Base-by-base conservation (phyloP, 2,888 invertebrate species). In the Sinhomidia bicolor region DNA sequence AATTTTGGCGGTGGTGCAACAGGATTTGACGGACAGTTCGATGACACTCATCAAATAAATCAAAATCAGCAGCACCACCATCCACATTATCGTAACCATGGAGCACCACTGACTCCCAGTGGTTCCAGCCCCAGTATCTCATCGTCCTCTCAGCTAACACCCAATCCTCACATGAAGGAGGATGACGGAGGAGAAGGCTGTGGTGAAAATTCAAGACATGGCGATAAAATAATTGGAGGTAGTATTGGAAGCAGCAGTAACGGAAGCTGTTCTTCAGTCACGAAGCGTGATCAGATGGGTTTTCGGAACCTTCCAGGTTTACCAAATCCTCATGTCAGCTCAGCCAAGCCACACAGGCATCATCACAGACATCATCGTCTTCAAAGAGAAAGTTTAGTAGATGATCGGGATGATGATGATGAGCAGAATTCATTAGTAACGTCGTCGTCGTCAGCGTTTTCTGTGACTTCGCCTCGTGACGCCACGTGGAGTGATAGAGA, bases 291-390 rank as follows among this genome's bases (percentile, higher is more conserved):
- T 81, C 87, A 87, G 36, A 87, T 87, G 87, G 89, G 89, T n/a
- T 89, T 89, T 84, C 84, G 89, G 29, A 89, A 89, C 57, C 85
- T 89, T 14, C 89, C 89, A 51, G 89, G 89, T 44, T 62, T 89
- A 51, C 89, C 89, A 32, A 88, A 84, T 54, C 87, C 89, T 26
- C 81, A 83, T 81, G 79, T 87, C 26, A 85, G 76, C 41, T 57
- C 83, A n/a, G 87, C 84, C 6, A 89, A 89, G 62, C 74, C 74
- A 3, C 87, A 88, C 71, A 47, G 84, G 6, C 89, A 85, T 80
- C 89, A 89, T 26, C 84, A 84, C 47, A 44, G 79, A 36, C 85
- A 84, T 44, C 80, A 87, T 76, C 57, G 84, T 36, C 62, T 81
- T 29, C 89, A 87, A 62, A 36, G 87, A 32, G 82, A 88, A 5